Evolutionary conservation across 1,140 invertebrate species (phyloP).

Genomic region (Saxidomus purpurata): DNA sequence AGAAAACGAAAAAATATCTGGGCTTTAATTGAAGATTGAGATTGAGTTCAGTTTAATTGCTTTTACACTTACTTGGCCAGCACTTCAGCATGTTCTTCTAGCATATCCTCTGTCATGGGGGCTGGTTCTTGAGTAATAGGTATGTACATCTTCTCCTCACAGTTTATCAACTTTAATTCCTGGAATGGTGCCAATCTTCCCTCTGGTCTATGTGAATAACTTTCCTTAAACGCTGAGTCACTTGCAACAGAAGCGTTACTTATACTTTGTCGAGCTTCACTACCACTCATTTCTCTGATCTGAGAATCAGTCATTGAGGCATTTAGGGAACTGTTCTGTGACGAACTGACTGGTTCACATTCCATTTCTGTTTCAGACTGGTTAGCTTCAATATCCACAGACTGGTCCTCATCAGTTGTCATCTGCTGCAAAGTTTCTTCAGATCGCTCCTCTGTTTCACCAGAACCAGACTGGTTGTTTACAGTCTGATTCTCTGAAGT

Average conservation of each 20-base stretch:
- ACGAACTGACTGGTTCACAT: slow-evolving; percentile 24
- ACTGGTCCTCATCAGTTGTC: not conserved
- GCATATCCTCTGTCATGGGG: slow-evolving; percentile 98
- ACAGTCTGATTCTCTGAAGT: slow-evolving; percentile 37
- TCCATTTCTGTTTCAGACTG: slow-evolving; percentile 63
- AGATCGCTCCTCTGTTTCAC: slow-evolving; percentile 1
- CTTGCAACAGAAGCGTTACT: slow-evolving; percentile 58
- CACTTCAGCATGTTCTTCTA: slow-evolving; percentile 97
- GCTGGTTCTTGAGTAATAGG: slow-evolving; percentile 97
- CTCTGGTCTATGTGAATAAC: slow-evolving; percentile 87
- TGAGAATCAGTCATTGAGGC: slow-evolving; percentile 52
- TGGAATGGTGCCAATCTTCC: slow-evolving; percentile 91
- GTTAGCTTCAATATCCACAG: slow-evolving; percentile 23
- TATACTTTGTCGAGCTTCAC: not conserved
- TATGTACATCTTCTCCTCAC: slow-evolving; percentile 90
- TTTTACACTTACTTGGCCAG: too few relatives aligned
- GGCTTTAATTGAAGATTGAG: too few relatives aligned
- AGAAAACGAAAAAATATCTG: too few relatives aligned
- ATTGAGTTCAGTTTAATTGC: too few relatives aligned
- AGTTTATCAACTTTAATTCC: slow-evolving; percentile 80
- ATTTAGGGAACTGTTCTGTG: slow-evolving; percentile 38
- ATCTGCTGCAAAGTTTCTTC: slow-evolving; percentile 16
- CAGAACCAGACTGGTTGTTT: not conserved
- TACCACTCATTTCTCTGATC: slow-evolving; percentile 17
- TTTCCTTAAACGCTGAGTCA: slow-evolving; percentile 76